These are phyloP conservation scores for Ianthella basta DNA, from an alignment of 37 sponge, comb jelly and placozoan genomes.

Conservation along the genomic window DNA sequence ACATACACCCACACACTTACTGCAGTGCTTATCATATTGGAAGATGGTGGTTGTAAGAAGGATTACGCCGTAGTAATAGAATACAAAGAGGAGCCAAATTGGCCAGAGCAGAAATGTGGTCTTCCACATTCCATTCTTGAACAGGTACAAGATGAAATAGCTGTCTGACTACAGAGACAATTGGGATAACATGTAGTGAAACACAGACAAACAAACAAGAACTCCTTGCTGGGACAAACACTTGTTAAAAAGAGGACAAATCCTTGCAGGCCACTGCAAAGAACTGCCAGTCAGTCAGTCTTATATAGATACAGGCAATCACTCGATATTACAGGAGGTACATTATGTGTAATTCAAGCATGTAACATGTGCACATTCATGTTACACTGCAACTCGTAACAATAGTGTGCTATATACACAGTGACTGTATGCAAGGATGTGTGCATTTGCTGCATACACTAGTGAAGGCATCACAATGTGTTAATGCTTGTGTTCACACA, in stretches of 20 bases:
- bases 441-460: too few relatives aligned
- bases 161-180: neutral
- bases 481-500: too few relatives aligned
- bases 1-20: slow-evolving; percentile 22
- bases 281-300: neutral
- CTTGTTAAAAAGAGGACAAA: neutral
- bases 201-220: neutral
- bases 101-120: slow-evolving; percentile 50
- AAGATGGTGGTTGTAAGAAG: slow-evolving; percentile 73
- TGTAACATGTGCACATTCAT: too few relatives aligned
- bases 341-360: too few relatives aligned
- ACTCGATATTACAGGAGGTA: neutral
- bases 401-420: too few relatives aligned
- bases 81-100: slow-evolving; percentile 59
- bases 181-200: neutral
- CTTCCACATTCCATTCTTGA: slow-evolving; percentile 65
- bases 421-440: too few relatives aligned
- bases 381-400: too few relatives aligned
- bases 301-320: neutral
- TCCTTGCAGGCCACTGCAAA: neutral
- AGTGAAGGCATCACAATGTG: too few relatives aligned
- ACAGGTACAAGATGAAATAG: slow-evolving; percentile 3
- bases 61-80: slow-evolving; percentile 70
- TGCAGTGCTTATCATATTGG: slow-evolving; percentile 69
- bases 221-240: neutral